phyloP scores from a whole-genome alignment of 2,888 invertebrate species.

The Sarcophaga variegata region DNA sequence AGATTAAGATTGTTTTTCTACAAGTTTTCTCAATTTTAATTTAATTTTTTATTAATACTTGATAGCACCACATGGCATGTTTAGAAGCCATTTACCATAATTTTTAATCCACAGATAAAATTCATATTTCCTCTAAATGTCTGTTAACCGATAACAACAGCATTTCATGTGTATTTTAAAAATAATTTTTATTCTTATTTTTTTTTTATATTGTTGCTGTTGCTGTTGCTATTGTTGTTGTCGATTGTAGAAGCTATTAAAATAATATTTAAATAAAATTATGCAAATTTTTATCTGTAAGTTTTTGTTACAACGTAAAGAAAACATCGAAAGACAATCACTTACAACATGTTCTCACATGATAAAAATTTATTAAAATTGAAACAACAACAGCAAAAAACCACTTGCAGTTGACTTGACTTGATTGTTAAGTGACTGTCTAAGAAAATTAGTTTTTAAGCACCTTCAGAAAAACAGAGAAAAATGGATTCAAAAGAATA shows the following conservation, averaged over 20 bases:
- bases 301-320: background rate
- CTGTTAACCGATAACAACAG: background rate
- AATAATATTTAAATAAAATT: constrained; percentile 63
- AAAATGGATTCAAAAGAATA: too few relatives aligned
- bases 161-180: too few relatives aligned
- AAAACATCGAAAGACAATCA: constrained; percentile 27
- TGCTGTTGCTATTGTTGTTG: background rate
- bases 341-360: constrained; percentile 59
- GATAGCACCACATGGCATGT: background rate
- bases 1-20: too few relatives aligned
- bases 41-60: too few relatives aligned
- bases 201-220: background rate
- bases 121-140: constrained; percentile 3
- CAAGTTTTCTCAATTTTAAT: too few relatives aligned
- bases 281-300: constrained; percentile 58
- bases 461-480: too few relatives aligned
- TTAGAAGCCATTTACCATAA: background rate
- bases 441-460: too few relatives aligned
- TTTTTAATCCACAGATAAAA: too few relatives aligned
- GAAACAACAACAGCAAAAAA: too few relatives aligned
- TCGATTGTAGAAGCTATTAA: constrained; percentile 46
- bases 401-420: too few relatives aligned
- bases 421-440: too few relatives aligned
- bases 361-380: constrained; percentile 33
- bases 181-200: background rate